Evolutionary conservation across 2,797 vertebrate species (phyloP), one percentile per base, ranked within the genome.

Genomic region (Rallus crepitans): DNA sequence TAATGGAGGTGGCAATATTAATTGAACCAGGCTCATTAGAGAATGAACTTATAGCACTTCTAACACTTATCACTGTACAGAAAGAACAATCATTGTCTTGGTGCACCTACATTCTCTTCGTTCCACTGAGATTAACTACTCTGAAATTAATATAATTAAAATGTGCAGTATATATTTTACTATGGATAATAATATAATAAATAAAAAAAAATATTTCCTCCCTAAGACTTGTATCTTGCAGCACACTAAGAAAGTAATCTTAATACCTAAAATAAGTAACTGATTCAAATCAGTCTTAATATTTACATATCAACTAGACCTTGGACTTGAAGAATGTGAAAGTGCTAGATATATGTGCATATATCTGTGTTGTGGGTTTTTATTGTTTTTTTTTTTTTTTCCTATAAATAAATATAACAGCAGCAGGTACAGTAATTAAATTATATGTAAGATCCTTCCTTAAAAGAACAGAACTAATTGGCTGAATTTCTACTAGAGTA

Each of bases 71-170:
- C 15, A 82, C 12, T 68, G n/a, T 80, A 86, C 35, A 73, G 42
- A 93, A 92, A 60, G n/a, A 78, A 33, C 47, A 50, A 16, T 63
- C 47, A 71, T 73, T 75, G 35, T 50, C 23, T 70, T 91, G n/a
- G 37, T 90, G 42, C 31, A 91, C 12, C 68, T 93, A 76, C 21
- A 57, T 13, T 39, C 57, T 61, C 79, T 87, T 53, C 3, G 8
- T 64, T 87, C 21, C 33, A 83, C 25, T 59, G 57, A 82, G 13
- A 77, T 75, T 75, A 90, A 69, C 68, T 88, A 27, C 25, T 73
- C n/a, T 64, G 27, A 76, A 40, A 94, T 47, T 83, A 91, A 83
- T 83, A 64, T 35, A 85, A 88, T 75, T 86, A 61, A 61, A 92
- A 89, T 39, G 3, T 48, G 6, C 15, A 76, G 56, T 72, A 33